A percentile compares a stretch with the other conserved stretches of the same genome.
phyloP scores from a whole-genome alignment of 2,888 invertebrate species.

The Troglohyphantes excavatus region DNA sequence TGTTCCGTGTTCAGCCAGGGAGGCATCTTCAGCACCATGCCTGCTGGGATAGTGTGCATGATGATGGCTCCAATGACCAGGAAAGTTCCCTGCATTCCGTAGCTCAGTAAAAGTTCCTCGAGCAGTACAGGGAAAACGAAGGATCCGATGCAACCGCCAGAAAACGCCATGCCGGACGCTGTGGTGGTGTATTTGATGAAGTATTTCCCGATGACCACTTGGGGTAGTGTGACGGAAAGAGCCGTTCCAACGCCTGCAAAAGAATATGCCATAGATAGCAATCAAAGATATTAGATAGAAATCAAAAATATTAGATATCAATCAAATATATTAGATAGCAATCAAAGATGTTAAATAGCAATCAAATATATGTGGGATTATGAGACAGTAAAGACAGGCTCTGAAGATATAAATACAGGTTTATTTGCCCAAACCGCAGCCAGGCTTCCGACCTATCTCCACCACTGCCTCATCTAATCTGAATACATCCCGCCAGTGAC shows the following conservation, averaged over 20 bases:
- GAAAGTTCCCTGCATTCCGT: conserved; percentile 75
- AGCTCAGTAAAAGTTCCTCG: conserved; percentile 56
- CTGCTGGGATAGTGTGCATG: conserved; percentile 70
- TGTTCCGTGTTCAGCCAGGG: conserved; percentile 26
- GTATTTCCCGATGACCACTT: conserved; percentile 76
- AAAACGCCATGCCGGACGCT: conserved; percentile 79
- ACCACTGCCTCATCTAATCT: too few relatives aligned
- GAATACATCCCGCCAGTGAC: too few relatives aligned
- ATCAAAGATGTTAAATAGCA: too few relatives aligned
- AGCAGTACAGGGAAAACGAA: conserved; percentile 78
- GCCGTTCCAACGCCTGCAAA: conserved; percentile 63
- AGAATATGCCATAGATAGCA: too few relatives aligned
- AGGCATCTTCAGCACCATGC: conserved; percentile 49
- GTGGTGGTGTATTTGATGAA: conserved; percentile 76
- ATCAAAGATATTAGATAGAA: too few relatives aligned
- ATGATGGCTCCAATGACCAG: conserved; percentile 74
- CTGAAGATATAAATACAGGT: too few relatives aligned
- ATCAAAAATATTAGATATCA: too few relatives aligned
- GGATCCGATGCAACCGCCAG: conserved; percentile 79
- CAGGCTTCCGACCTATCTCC: too few relatives aligned
- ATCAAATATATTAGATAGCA: too few relatives aligned
- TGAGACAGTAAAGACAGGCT: too few relatives aligned
- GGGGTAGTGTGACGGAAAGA: conserved; percentile 54
- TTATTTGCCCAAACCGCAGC: too few relatives aligned
- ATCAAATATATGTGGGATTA: too few relatives aligned